These are phyloP conservation scores for Hirudinaria manillensis DNA, from an alignment of 2,888 invertebrate genomes.

Conservation along the genomic window DNA sequence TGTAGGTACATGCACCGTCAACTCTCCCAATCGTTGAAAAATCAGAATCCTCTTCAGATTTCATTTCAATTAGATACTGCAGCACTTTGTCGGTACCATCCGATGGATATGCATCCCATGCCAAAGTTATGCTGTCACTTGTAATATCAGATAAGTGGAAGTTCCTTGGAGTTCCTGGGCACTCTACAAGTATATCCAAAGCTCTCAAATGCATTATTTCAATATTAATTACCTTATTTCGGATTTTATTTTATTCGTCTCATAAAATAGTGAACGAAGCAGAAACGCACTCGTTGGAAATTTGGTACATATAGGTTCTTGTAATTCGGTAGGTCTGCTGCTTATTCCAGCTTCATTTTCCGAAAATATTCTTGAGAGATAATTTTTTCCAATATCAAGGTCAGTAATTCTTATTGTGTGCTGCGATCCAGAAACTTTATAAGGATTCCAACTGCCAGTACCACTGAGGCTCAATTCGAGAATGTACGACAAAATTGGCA, in stretches of 20 bases:
- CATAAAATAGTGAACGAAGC: neutral
- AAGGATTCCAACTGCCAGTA: constrained; percentile 16
- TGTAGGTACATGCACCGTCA: constrained; percentile 20
- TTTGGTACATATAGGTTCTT: constrained; percentile 37
- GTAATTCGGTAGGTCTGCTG: constrained; percentile 43
- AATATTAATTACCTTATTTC: neutral
- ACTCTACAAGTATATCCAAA: constrained; percentile 18
- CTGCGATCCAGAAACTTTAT: constrained; percentile 17
- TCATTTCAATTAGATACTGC: constrained; percentile 33
- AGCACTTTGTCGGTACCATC: constrained; percentile 25
- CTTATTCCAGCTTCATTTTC: constrained; percentile 72
- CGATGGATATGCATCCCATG: constrained; percentile 29
- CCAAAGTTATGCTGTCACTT: constrained; percentile 24
- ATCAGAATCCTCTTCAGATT: constrained; percentile 24
- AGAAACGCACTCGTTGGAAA: constrained; percentile 45
- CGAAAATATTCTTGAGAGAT: constrained; percentile 78
- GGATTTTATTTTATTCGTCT: neutral
- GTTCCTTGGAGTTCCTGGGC: constrained; percentile 31
- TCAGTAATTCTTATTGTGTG: constrained; percentile 39
- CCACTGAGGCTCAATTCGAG: constrained; percentile 43
- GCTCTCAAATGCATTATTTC: neutral
- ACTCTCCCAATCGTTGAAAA: constrained; percentile 26
- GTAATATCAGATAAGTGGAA: constrained; percentile 30
- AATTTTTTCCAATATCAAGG: constrained; percentile 50
- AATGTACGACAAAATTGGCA: constrained; percentile 44